These are phyloP conservation scores for Haliclona indistincta DNA, from an alignment of 37 sponge, comb jelly and placozoan genomes.

Conservation along the genomic window DNA sequence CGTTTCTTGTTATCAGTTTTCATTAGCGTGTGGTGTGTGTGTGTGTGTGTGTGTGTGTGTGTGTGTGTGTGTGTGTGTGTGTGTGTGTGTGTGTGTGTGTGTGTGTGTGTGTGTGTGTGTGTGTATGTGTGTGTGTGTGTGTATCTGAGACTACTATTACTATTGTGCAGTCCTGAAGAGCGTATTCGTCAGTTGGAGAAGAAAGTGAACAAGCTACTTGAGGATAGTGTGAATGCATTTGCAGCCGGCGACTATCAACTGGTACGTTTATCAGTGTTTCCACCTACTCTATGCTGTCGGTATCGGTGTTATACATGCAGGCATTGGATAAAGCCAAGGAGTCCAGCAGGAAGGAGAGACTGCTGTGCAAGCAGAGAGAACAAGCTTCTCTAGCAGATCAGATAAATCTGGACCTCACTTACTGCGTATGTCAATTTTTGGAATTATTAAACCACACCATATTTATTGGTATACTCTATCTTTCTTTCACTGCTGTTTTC, in stretches of 20 bases:
- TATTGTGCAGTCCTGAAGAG: constrained; percentile 73
- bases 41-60: constrained; percentile 27
- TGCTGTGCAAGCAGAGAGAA: constrained; percentile 84
- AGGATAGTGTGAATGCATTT: constrained; percentile 85
- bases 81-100: constrained; percentile 26
- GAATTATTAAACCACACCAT: not conserved
- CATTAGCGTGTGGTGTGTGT: constrained; percentile 25
- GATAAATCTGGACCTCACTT: constrained; percentile 91
- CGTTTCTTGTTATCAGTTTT: not conserved
- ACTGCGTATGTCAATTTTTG: constrained; percentile 52
- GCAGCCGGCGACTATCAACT: constrained; percentile 71
- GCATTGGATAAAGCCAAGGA: constrained; percentile 96
- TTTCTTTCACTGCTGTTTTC: not conserved
- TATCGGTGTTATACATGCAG: constrained; percentile 13
- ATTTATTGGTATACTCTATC: not conserved
- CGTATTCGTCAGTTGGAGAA: constrained; percentile 85
- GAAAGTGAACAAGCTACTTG: constrained; percentile 79
- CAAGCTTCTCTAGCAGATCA: constrained; percentile 67
- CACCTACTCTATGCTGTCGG: not conserved
- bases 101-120: constrained; percentile 26
- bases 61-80: constrained; percentile 33
- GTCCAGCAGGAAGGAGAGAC: constrained; percentile 87
- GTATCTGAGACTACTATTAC: not conserved
- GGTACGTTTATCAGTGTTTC: constrained; percentile 29
- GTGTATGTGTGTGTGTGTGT: not conserved